Evolutionary conservation across 2,113 vertebrate genomes (phyloP), one percentile per base, ranked within the genome.

Genomic region (Tupaia tana): DNA sequence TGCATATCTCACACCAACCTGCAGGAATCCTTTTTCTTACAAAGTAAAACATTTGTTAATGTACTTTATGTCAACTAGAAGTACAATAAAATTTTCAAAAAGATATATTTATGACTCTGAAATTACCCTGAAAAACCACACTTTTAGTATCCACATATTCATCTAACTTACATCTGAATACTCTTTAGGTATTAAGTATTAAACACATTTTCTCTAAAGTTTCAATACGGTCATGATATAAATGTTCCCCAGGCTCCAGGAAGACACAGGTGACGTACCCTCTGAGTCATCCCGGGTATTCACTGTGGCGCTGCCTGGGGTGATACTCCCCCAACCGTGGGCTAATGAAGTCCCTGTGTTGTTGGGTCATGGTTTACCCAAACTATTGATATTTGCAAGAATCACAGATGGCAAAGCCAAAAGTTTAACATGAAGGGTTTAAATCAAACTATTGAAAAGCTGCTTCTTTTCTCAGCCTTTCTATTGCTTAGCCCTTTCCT

Each of bases 1-100:
- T 95, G 34, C 27, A 2, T 69, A 43, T 88, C 25, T 96, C 93
- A 94, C 13, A 93, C 58, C 85, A 96, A 88, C 67, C 79, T 18
- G 86, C 94, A 97, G 77, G 81, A 82, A 34, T 94, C 77, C 18
- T 96, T 92, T 94, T 95, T 93, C 91, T 97, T 94, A 85, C 22
- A 81, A 71, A 95, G 29, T 22, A 85, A 95, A 96, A 96, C 91
- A 67, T 80, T 20, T 85, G 8, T 93, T 71, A 86, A 90, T 92
- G 84, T 91, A 86, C 14, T 84, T 86, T 86, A 70, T 81, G 54
- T 84, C 61, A 91, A 95, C 27, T n/a, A 71, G 10, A 54, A 90
- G 20, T 27, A 66, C 27, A 9, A 52, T 6, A 80, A 79, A n/a
- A 79, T 87, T 73, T 82, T 77, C 1, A 31, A 52, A 93, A 91